Evolutionary conservation across 2,888 invertebrate species (phyloP).

Genomic region (Luffia ferchaultella): DNA sequence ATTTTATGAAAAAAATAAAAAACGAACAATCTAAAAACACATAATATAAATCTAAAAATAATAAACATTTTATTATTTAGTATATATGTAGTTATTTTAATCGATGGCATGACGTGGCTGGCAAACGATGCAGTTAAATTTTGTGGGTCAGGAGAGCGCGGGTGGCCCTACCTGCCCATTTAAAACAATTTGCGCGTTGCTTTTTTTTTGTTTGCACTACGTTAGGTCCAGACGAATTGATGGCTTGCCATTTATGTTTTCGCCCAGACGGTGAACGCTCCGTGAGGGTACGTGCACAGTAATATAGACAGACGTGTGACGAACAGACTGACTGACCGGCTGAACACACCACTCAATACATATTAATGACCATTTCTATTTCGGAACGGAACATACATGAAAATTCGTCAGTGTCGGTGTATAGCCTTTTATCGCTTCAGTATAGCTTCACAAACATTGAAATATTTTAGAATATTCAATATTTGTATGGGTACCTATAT

Average conservation of each 20-base stretch:
- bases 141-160: slow-evolving; percentile 57
- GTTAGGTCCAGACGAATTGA: slow-evolving; percentile 37
- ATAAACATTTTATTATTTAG: too few relatives aligned
- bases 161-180: slow-evolving; percentile 49
- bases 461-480: too few relatives aligned
- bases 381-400: too few relatives aligned
- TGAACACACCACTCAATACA: neutral
- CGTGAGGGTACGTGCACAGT: neutral
- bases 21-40: too few relatives aligned
- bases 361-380: neutral
- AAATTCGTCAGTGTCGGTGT: too few relatives aligned
- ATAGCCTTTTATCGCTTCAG: too few relatives aligned
- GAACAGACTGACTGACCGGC: neutral
- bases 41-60: too few relatives aligned
- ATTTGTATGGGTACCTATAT: too few relatives aligned
- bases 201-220: slow-evolving; percentile 32
- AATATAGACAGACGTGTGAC: neutral
- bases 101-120: neutral
- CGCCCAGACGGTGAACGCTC: slow-evolving; percentile 25
- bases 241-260: slow-evolving; percentile 36
- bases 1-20: too few relatives aligned
- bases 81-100: neutral
- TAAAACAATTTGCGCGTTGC: slow-evolving; percentile 56
- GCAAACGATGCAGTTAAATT: neutral
- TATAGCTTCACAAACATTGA: too few relatives aligned